Conservation (phyloP, 2,888 invertebrate species). For the Timema podura region DNA sequence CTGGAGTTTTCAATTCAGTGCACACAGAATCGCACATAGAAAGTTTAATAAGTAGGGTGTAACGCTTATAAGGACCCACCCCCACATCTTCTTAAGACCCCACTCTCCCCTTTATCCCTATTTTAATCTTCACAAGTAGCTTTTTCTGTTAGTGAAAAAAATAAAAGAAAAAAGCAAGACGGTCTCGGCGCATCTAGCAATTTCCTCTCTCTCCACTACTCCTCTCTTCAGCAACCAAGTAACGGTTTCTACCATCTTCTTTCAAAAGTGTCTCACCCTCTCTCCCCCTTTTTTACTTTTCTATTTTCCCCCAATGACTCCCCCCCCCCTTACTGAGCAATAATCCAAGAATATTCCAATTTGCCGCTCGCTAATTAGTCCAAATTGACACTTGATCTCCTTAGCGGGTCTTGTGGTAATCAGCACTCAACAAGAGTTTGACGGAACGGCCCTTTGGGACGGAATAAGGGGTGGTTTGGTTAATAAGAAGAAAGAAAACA, state of each 20-base stretch:
- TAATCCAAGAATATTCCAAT: constrained; percentile 29
- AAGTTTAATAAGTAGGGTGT: constrained; percentile 20
- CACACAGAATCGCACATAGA: background rate
- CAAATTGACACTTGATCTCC: constrained; percentile 30
- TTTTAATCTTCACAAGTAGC: constrained; percentile 21
- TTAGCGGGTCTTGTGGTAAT: constrained; percentile 10
- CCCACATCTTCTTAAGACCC: background rate
- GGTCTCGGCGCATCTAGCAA: no score
- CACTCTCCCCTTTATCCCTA: background rate
- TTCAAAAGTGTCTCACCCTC: background rate
- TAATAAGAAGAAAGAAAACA: no score
- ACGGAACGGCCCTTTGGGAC: no score
- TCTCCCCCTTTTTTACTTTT: constrained; percentile 13
- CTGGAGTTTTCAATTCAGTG: constrained; percentile 20
- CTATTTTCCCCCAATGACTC: background rate
- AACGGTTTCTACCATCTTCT: no score
- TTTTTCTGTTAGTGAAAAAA: background rate
- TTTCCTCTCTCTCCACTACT: constrained; percentile 13
- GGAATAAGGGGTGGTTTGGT: no score
- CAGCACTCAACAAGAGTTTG: background rate
- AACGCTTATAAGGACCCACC: constrained; percentile 15
- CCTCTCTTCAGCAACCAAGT: background rate
- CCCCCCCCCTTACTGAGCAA: constrained; percentile 19
- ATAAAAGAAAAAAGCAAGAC: no score
- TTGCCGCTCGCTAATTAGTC: constrained; percentile 27